Evolutionary conservation across 64 coral and sea anemone species (phyloP).

Genomic region (Montipora foliosa): DNA sequence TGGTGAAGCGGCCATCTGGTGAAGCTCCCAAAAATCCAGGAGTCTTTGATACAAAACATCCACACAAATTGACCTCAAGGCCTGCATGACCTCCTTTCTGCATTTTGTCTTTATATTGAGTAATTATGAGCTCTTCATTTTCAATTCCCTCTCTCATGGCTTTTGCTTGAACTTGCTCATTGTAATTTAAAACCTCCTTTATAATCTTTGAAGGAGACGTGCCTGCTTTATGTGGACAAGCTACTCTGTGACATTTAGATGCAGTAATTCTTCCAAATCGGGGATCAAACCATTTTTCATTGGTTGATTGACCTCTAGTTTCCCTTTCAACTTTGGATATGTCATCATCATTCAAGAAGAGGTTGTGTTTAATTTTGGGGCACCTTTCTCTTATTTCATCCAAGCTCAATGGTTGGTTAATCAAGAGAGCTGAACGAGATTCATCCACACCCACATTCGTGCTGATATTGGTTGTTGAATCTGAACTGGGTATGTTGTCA

Average conservation of each 20-base stretch:
- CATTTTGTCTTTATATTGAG: constrained; percentile 18
- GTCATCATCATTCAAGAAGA: constrained; percentile 51
- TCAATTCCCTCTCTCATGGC: constrained; percentile 52
- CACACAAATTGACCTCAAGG: constrained; percentile 1
- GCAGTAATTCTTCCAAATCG: constrained; percentile 70
- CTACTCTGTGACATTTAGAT: constrained; percentile 80
- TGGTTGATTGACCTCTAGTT: constrained; percentile 75
- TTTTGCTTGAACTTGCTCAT: constrained; percentile 40
- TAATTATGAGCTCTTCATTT: constrained; percentile 38
- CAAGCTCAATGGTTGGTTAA: constrained; percentile 59
- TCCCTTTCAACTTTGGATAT: constrained; percentile 64
- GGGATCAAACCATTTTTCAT: constrained; percentile 75
- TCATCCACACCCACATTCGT: neutral
- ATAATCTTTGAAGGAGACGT: constrained; percentile 75
- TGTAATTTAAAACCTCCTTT: constrained; percentile 74
- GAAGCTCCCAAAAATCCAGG: constrained; percentile 24
- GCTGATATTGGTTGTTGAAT: neutral
- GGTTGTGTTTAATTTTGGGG: constrained; percentile 49
- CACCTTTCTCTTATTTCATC: constrained; percentile 76
- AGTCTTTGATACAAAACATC: constrained; percentile 13
- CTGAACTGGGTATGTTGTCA: neutral
- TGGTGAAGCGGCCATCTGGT: constrained; percentile 16
- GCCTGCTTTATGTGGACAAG: constrained; percentile 55
- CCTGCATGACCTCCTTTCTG: constrained; percentile 10
- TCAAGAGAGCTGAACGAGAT: neutral